A percentile compares a stretch with the other conserved stretches of the same genome.
Conservation (phyloP, 2,113 vertebrate species). For the Phaethornis superciliosus region DNA sequence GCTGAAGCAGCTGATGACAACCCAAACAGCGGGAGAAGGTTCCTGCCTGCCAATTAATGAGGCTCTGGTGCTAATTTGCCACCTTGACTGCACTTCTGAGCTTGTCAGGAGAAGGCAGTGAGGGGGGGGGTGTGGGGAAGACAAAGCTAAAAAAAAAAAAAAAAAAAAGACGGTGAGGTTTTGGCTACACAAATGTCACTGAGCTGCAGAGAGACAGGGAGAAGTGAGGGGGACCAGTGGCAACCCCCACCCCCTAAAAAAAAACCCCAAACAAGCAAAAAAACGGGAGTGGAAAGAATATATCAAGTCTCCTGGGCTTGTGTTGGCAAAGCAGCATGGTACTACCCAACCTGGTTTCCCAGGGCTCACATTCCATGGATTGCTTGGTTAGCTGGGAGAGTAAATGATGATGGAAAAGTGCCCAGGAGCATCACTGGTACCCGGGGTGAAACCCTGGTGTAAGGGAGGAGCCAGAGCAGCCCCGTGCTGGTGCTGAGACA, state of each 20-base stretch:
- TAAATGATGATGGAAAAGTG: rapidly evolving
- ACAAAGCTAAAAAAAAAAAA: background rate
- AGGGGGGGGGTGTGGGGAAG: background rate
- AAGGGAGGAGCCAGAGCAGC: background rate
- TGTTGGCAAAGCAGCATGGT: background rate
- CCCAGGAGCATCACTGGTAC: background rate
- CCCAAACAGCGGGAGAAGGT: conserved; percentile 69
- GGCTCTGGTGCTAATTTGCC: conserved; percentile 72
- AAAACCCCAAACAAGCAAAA: too few relatives aligned
- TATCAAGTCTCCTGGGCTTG: background rate
- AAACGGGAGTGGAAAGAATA: background rate
- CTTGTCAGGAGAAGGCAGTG: conserved; percentile 51
- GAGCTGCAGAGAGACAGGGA: background rate
- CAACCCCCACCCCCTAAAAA: background rate
- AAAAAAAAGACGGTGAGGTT: background rate
- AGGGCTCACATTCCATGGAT: background rate
- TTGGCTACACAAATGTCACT: background rate
- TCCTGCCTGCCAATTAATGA: conserved; percentile 73
- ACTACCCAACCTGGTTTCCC: background rate
- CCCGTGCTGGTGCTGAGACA: background rate
- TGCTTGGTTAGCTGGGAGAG: background rate
- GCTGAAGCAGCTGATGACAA: conserved; percentile 64
- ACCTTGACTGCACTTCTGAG: conserved; percentile 71
- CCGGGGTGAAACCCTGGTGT: rapidly evolving
- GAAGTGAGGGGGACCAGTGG: background rate